Base-by-base conservation (phyloP, 1,140 invertebrate genomes). In the Parasteatoda tepidariorum region DNA sequence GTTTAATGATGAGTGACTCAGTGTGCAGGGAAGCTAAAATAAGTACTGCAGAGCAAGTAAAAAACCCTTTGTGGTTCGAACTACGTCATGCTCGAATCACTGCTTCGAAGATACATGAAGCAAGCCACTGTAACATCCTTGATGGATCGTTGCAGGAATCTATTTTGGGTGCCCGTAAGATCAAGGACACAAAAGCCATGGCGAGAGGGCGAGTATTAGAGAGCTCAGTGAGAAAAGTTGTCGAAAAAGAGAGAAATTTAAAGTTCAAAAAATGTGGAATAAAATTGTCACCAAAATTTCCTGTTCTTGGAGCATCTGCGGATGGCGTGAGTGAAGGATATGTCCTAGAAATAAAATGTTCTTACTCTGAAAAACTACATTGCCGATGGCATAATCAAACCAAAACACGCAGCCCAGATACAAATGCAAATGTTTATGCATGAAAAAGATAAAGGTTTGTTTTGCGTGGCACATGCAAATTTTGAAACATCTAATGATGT, bases 271-370 rank as follows among this genome's bases (percentile, higher is more conserved):
- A 18, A 41, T 41, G 67, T 48, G 67, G 34, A 18, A 24, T 41
- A 28, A 5, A 13, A 48, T 3, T 2, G 5, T 7, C 33, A 11
- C 67, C 33, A 22, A 34, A 18, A 6, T 11, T 41, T 26, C 67
- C 67, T 11, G 48, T 41, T 15, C 22, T 70, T n/a, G 67, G 67
- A 15, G 34, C 67, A 24, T 38, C 67, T 0, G 22, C 67, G 11
- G 67, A 41, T 48, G 67, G 9, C 24, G 18, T 70, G 7, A 70
- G 0, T 38, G 67, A 70, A 38, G 48, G 22, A 9, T 70, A 70
- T 70, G 67, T 41, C 4, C n/a, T 70, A 24, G 67, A 70, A 48
- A 70, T 70, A n/a, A 70, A 70, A 48, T 70, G 67, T 26, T n/a
- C 33, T 15, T 41, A 34, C 26, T 41, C 18, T 24, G 26, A 70